Percentiles rank a stretch among this genome's conserved stretches.
Conservation (phyloP, 2,888 invertebrate genomes). For the Philereme vetulata region DNA sequence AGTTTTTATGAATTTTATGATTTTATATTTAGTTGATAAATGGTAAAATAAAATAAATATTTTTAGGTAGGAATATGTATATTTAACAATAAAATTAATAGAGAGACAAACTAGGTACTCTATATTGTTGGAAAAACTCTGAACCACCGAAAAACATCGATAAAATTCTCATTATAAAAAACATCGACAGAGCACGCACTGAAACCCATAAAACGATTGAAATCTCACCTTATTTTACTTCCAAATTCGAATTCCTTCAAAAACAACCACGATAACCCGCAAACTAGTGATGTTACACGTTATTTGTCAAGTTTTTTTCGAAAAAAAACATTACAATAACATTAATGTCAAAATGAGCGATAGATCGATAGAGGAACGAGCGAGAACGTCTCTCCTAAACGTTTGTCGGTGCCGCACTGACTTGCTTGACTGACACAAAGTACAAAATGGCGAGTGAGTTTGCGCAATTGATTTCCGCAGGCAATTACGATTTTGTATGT, state of each 20-base stretch:
- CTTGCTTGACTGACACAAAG: conserved; percentile 30
- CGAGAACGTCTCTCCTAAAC: conserved; percentile 46
- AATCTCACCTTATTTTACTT: conserved; percentile 56
- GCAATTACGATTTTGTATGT: conserved; percentile 9
- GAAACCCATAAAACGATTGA: conserved; percentile 13
- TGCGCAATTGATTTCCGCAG: conserved; percentile 42
- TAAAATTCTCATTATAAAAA: conserved; percentile 14
- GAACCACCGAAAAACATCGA: conserved; percentile 14
- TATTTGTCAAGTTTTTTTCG: conserved; percentile 62
- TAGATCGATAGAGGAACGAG: conserved; percentile 60
- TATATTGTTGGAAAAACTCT: conserved; percentile 6
- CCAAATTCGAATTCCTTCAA: conserved; percentile 47
- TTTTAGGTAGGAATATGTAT: too few species aligned
- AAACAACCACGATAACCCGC: conserved; percentile 52
- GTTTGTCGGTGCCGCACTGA: conserved; percentile 65
- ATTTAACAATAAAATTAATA: too few species aligned
- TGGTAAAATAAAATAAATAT: too few species aligned
- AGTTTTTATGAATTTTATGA: too few species aligned
- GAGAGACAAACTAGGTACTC: too few species aligned
- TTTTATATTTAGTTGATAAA: too few species aligned
- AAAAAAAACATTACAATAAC: conserved; percentile 73
- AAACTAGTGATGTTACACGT: conserved; percentile 46
- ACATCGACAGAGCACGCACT: conserved; percentile 1
- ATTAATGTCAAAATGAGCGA: conserved; percentile 45
- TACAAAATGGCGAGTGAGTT: conserved; percentile 44